Evolutionary conservation across 2,888 invertebrate genomes (phyloP), one percentile per base, ranked within the genome.

Genomic region (Dinocampus coccinellae): DNA sequence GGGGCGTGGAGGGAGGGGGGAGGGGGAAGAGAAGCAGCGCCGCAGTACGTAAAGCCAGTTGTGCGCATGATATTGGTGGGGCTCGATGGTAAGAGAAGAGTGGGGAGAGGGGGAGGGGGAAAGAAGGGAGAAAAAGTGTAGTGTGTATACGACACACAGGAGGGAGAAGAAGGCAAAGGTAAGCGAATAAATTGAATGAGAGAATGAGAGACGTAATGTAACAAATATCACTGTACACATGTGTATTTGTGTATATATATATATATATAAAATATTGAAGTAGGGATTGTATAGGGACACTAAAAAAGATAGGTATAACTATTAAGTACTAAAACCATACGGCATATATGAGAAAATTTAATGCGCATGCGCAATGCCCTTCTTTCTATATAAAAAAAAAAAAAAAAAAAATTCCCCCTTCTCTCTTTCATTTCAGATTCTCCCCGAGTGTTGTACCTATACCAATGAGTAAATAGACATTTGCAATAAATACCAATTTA

Each of bases 41-140:
- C 76, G 72, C 69, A 47, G 66, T 64, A 70, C 72, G 76, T 75
- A 76, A 73, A 71, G 76, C 77, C 75, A 76, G 76, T 76, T 73
- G 75, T 75, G 73, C 72, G 72, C 74, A 58, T 60, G 73, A 73
- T n/a, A n/a, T n/a, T n/a, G n/a, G n/a, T n/a, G n/a, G n/a, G n/a
- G n/a, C n/a, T n/a, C n/a, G n/a, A n/a, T n/a, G n/a, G n/a, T n/a
- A n/a, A n/a, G n/a, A n/a, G n/a, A n/a, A n/a, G n/a, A n/a, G n/a
- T n/a, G n/a, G n/a, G n/a, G 72, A 76, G 72, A 72, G 74, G 73
- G 71, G 72, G 70, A 73, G 73, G 70, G 83, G 83, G 84, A 83
- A 85, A 83, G 83, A 84, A 84, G 83, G 85, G 84, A 29, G 3
- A 29, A 4, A 29, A 4, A 29, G 3, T 83, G 26, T 34, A 68